Evolutionary conservation across 2,888 invertebrate species (phyloP).

Genomic region (Idaea aversata): DNA sequence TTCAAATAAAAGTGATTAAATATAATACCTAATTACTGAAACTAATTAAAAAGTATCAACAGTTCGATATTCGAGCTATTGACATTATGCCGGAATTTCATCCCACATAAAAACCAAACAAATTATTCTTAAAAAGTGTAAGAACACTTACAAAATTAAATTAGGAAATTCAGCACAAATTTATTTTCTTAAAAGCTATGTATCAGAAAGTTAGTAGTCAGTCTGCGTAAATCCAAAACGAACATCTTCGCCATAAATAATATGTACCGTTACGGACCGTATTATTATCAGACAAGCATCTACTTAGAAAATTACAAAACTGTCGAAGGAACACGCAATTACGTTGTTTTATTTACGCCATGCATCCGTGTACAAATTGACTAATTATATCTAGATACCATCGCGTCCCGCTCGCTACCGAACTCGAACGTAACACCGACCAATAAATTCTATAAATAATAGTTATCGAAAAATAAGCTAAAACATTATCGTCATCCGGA

Average conservation of each 20-base stretch:
- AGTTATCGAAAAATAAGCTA: conserved; percentile 76
- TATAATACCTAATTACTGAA: too few relatives aligned
- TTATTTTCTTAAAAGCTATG: not conserved
- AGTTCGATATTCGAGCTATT: too few relatives aligned
- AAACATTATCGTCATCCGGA: conserved; percentile 76
- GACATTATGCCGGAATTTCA: too few relatives aligned
- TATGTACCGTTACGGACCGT: conserved; percentile 24
- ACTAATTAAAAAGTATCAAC: too few relatives aligned
- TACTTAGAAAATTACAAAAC: conserved; percentile 45
- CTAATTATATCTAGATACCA: conserved; percentile 51
- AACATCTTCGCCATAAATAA: conserved; percentile 15
- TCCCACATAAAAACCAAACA: too few relatives aligned
- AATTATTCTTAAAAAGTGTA: too few relatives aligned
- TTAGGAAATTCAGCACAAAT: too few relatives aligned
- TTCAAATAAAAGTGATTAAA: too few relatives aligned
- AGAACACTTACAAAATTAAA: too few relatives aligned
- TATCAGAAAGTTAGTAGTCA: not conserved
- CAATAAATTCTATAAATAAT: conserved; percentile 78
- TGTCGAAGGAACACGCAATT: conserved; percentile 50
- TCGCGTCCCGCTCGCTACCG: conserved; percentile 28
- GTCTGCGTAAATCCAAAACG: conserved; percentile 7
- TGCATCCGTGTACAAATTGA: conserved; percentile 62
- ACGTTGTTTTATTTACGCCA: conserved; percentile 40
- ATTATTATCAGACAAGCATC: conserved; percentile 40
- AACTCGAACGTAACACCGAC: conserved; percentile 38